These are phyloP conservation scores for Drosophila repleta DNA, from an alignment of 1,140 invertebrate species.

Conservation along the genomic window DNA sequence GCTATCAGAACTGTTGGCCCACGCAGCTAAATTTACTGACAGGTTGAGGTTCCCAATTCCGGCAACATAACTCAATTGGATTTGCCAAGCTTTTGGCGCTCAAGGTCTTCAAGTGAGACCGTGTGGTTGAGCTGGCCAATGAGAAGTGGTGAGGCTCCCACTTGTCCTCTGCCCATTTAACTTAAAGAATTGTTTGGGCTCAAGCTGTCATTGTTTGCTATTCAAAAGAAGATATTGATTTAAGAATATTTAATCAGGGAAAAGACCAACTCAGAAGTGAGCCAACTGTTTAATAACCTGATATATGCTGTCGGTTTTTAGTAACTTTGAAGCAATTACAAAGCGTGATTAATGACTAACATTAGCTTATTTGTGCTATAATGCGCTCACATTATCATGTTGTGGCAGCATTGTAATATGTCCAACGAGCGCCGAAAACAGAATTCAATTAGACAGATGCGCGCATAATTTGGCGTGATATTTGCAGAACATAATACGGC, in stretches of 20 bases:
- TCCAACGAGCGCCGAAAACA: slow-evolving; percentile 15
- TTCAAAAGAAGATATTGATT: slow-evolving; percentile 44
- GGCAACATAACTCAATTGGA: slow-evolving; percentile 80
- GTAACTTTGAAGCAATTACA: slow-evolving; percentile 8
- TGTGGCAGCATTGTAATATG: slow-evolving; percentile 5
- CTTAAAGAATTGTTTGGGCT: slow-evolving; percentile 47
- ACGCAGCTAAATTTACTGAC: slow-evolving; percentile 67
- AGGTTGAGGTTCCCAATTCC: slow-evolving; percentile 53
- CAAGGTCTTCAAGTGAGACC: slow-evolving; percentile 29
- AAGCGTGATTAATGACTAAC: slow-evolving; percentile 21
- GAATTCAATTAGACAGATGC: slow-evolving; percentile 58
- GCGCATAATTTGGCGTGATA: slow-evolving; percentile 57
- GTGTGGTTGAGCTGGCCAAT: slow-evolving; percentile 33
- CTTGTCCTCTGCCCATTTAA: slow-evolving; percentile 39
- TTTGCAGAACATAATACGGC: too few relatives aligned
- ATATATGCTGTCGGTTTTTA: too few relatives aligned
- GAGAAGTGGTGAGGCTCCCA: not conserved
- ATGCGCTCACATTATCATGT: slow-evolving; percentile 17
- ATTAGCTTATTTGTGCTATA: slow-evolving; percentile 23
- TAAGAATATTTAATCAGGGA: too few relatives aligned
- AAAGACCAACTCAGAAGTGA: too few relatives aligned
- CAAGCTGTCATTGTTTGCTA: slow-evolving; percentile 61
- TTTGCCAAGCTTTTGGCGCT: slow-evolving; percentile 62
- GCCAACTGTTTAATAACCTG: too few relatives aligned
- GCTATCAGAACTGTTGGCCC: slow-evolving; percentile 6